Evolutionary conservation across 2,113 vertebrate species (phyloP).

Genomic region (Rhinopomastus cyanomelas): DNA sequence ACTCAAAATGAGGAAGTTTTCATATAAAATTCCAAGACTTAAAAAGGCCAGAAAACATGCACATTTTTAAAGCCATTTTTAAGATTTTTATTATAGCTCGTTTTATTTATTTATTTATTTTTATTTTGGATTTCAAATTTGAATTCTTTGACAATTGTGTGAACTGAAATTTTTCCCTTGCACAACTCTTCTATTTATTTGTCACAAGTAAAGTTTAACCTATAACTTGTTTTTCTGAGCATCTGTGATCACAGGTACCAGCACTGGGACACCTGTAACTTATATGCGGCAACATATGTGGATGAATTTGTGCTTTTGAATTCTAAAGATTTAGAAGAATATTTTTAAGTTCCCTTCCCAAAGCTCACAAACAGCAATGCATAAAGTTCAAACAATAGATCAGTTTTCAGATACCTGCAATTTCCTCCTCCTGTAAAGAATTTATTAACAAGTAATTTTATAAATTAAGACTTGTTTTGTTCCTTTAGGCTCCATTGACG

Average conservation of each 20-base stretch:
- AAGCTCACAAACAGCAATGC: not conserved
- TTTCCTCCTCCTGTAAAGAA: not conserved
- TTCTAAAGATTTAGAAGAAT: not conserved
- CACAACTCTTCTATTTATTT: not conserved
- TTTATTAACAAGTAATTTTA: not conserved
- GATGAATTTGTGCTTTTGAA: not conserved
- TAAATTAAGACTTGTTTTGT: not conserved
- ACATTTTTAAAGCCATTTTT: not conserved
- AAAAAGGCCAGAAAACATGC: not conserved
- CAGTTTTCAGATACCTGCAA: not conserved
- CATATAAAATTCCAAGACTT: not conserved
- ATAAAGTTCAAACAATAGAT: not conserved
- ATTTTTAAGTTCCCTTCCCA: not conserved
- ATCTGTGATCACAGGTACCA: not conserved
- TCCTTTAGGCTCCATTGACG: not conserved
- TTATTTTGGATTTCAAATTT: not conserved
- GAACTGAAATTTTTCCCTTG: not conserved
- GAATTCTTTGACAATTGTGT: not conserved
- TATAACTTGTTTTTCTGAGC: not conserved
- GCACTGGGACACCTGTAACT: not conserved
- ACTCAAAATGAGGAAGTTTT: not conserved
- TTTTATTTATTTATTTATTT: not conserved
- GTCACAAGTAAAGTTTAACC: not conserved
- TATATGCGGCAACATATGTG: too few relatives aligned
- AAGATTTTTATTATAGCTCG: not conserved